Base-by-base conservation (phyloP, 2,888 invertebrate genomes). In the Tanaodytes sp. region DNA sequence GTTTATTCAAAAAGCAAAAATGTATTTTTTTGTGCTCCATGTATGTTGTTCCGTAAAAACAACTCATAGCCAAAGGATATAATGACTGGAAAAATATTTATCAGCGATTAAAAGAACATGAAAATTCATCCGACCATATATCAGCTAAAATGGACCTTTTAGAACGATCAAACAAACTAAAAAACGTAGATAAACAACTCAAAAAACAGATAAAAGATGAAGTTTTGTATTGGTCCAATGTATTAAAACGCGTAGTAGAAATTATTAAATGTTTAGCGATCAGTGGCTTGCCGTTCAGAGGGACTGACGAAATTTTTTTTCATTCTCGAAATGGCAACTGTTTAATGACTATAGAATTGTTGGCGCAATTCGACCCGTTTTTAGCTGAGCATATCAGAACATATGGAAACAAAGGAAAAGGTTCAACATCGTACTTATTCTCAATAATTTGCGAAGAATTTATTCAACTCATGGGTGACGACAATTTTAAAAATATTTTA, bases 311-410 rank as follows among this genome's bases (percentile, higher is more conserved):
- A 12, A 30, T 48, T 19, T 58, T 58, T 40, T 27, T 14, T 16
- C 78, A 16, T 31, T 8, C 16, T 43, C 40, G 43, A 1, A 54
- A 19, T 20, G 39, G 42, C 4, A 54, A 54, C n/a, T 54, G 45
- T 37, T 16, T 54, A 11, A 54, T 42, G 43, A 20, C 54, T 9
- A 20, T 54, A 54, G 54, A 54, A 19, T 31, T 54, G 14, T 42
- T 54, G 19, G n/a, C 54, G n/a, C 31, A n/a, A 51, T 79, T 77
- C 51, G 78, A 79, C 74, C 75, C 76, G 23, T 78, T 79, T 63
- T 65, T 78, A 71, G 72, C 64, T 19, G 59, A 40, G 40, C 80
- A 80, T 61, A 75, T 79, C 48, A 71, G 71, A 57, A 45, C 39
- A n/a, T 18, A 49, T 45, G 71, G 65, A 2, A 70, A 62, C 42